Percentiles rank a stretch among this genome's conserved stretches.
Evolutionary conservation across 1,140 invertebrate genomes (phyloP).

Genomic region (Penaeus chinensis): DNA sequence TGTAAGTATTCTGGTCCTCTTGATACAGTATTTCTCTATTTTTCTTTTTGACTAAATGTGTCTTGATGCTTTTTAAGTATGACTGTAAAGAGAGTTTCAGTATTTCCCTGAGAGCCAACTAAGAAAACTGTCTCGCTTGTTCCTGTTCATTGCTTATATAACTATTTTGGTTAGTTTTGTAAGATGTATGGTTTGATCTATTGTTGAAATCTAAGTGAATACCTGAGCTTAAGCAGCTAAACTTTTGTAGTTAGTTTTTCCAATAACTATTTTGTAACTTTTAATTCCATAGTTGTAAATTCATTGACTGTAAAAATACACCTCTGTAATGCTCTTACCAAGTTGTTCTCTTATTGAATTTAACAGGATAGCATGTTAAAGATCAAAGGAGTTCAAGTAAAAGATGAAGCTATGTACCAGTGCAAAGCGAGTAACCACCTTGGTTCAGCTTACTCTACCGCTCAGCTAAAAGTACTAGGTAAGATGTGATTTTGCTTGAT

Average conservation of each 20-base stretch:
- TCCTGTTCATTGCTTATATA: too few species aligned
- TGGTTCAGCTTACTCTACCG: conserved; percentile 87
- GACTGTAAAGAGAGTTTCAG: not conserved
- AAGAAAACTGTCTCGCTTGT: too few species aligned
- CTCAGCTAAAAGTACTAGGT: conserved; percentile 85
- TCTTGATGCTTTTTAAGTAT: not conserved
- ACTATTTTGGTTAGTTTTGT: too few species aligned
- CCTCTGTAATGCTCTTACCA: not conserved
- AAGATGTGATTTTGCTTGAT: conserved; percentile 68
- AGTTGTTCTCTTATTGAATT: not conserved
- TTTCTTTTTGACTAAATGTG: not conserved
- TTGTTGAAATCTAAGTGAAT: too few species aligned
- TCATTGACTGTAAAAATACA: too few species aligned
- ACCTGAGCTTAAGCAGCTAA: too few species aligned
- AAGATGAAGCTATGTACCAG: conserved; percentile 96
- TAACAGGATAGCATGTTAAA: conserved; percentile 86
- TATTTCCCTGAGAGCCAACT: not conserved
- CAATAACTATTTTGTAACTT: too few species aligned
- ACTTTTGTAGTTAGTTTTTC: too few species aligned
- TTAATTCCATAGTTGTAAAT: too few species aligned
- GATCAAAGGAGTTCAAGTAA: conserved; percentile 81
- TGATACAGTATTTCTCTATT: not conserved
- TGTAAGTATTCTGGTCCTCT: conserved; percentile 33
- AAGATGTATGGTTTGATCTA: too few species aligned
- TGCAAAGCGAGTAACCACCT: conserved; percentile 91